Conservation (phyloP, 2,113 vertebrate species). For the Phalacrocorax brasilianus region DNA sequence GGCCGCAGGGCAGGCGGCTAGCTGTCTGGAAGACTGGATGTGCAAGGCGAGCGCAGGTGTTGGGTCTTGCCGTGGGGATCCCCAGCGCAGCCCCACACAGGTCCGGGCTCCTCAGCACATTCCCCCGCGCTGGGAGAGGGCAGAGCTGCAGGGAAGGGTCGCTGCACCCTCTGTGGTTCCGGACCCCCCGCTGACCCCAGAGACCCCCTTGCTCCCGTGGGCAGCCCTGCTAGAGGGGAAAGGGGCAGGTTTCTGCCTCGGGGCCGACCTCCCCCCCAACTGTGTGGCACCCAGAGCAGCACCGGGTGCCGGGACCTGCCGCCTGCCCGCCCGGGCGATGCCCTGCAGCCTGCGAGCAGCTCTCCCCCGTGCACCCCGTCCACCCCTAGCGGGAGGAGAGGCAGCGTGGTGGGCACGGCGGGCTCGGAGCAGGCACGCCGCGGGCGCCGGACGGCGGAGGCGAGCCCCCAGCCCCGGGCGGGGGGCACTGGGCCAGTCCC, state of each 20-base stretch:
- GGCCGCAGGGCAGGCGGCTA: too few relatives aligned
- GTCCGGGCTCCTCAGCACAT: accelerated
- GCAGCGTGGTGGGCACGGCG: neutral
- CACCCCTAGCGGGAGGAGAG: neutral
- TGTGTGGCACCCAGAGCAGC: neutral
- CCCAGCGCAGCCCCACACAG: accelerated
- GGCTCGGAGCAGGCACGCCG: neutral
- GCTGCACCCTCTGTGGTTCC: neutral
- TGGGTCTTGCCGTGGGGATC: neutral
- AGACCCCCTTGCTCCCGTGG: accelerated
- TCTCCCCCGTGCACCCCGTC: neutral
- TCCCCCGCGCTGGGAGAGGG: neutral
- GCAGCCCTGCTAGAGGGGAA: neutral
- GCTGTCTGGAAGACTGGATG: neutral
- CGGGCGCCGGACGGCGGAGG: too few relatives aligned
- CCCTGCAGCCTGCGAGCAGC: neutral
- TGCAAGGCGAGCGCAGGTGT: accelerated
- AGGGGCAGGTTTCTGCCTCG: neutral
- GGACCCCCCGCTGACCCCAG: neutral
- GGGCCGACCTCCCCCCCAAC: too few relatives aligned
- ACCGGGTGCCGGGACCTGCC: too few relatives aligned
- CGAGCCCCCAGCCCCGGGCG: neutral
- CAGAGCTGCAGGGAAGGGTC: neutral
- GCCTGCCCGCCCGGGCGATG: neutral
- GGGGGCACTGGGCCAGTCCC: accelerated